Evolutionary conservation across 2,888 invertebrate genomes (phyloP).

Genomic region (Acrocyrtus sp.): DNA sequence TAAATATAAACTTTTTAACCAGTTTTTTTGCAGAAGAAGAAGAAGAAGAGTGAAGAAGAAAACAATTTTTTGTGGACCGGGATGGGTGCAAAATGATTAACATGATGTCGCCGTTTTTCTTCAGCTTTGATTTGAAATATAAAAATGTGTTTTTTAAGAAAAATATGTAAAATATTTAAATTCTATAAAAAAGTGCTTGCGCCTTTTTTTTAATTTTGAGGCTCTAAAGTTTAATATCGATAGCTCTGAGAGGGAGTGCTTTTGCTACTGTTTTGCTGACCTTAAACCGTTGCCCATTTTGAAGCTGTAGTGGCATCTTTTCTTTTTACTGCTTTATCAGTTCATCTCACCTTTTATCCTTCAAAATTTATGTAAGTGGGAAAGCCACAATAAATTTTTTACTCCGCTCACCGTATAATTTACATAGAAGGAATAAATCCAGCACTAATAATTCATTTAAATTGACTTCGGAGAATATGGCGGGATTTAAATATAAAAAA

Average conservation of each 20-base stretch:
- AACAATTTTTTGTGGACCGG: background rate
- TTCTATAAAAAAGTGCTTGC: background rate
- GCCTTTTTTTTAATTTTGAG: no score
- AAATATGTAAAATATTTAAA: background rate
- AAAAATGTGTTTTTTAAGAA: background rate
- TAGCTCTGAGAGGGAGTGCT: slow-evolving; percentile 1
- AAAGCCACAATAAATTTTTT: slow-evolving; percentile 7
- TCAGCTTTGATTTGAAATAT: background rate
- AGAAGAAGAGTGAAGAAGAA: background rate
- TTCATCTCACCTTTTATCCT: background rate
- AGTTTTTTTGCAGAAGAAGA: background rate
- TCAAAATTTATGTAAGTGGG: no score
- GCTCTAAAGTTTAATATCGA: no score
- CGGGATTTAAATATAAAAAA: no score
- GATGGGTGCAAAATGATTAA: background rate
- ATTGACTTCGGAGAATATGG: background rate
- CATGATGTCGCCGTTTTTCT: background rate
- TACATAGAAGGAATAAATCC: background rate
- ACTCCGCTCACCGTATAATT: background rate
- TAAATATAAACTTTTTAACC: no score
- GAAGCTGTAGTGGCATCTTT: background rate
- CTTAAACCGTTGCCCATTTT: slow-evolving; percentile 4
- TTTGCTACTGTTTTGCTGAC: background rate
- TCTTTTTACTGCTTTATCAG: no score
- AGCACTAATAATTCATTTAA: background rate